Percentiles rank a stretch among this genome's conserved stretches.
These are phyloP conservation scores for Dendronephthya gigantea DNA, from an alignment of 64 coral and sea anemone genomes.

Conservation along the genomic window DNA sequence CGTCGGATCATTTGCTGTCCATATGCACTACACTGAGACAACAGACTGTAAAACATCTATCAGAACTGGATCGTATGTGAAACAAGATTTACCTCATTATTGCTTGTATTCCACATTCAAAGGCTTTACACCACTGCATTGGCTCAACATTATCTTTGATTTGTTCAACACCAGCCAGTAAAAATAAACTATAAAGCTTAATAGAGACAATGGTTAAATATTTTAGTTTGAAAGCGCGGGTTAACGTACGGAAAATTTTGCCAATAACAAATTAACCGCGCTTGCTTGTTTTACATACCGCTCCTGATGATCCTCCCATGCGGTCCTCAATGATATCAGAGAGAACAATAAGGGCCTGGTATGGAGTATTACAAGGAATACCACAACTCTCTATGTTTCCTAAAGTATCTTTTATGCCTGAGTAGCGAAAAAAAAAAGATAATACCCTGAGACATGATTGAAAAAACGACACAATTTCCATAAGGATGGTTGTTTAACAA, in stretches of 20 bases:
- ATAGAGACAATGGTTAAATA: not conserved
- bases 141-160: constrained; percentile 32
- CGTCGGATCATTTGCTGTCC: too few species aligned
- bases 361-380: constrained; percentile 56
- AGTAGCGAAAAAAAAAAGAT: not conserved
- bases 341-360: constrained; percentile 46
- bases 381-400: constrained; percentile 46
- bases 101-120: constrained; percentile 47
- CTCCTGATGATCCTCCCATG: constrained; percentile 89
- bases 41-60: too few species aligned
- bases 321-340: constrained; percentile 59
- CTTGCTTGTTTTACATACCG: constrained; percentile 35
- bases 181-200: constrained; percentile 72
- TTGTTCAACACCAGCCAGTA: constrained; percentile 42
- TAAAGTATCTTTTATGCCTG: constrained; percentile 53
- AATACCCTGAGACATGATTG: too few species aligned
- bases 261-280: not conserved
- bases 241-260: not conserved
- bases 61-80: too few species aligned
- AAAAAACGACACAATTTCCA: not conserved
- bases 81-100: constrained; percentile 66
- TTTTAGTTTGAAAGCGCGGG: not conserved
- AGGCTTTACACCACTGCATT: constrained; percentile 52
- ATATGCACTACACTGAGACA: too few species aligned
- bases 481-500: not conserved